phyloP scores from a whole-genome alignment of 2,888 invertebrate species.

The Brachycybe producta region DNA sequence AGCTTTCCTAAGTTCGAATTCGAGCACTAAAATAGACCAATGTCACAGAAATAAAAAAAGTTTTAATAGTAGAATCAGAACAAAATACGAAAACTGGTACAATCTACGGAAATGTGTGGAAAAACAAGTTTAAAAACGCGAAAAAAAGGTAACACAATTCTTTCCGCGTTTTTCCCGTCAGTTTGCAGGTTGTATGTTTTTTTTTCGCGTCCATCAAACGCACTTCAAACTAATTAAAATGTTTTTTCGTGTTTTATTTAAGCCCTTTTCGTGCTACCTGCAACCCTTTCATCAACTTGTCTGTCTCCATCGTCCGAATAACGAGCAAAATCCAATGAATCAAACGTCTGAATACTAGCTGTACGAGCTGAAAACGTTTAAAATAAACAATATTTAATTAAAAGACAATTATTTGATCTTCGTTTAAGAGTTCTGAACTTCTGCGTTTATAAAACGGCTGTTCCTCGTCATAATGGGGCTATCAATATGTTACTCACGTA shows the following conservation, averaged over 20 bases:
- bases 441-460: not conserved
- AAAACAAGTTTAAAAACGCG: too few species aligned
- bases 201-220: too few species aligned
- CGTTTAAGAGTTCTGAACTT: too few species aligned
- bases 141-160: too few species aligned
- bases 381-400: not conserved
- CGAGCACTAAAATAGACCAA: slow-evolving; percentile 49
- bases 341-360: slow-evolving; percentile 72
- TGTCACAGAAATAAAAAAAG: slow-evolving; percentile 15
- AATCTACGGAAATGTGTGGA: too few species aligned
- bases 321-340: slow-evolving; percentile 70
- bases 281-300: slow-evolving; percentile 63
- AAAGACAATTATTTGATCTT: not conserved
- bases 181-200: too few species aligned
- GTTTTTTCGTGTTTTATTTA: too few species aligned
- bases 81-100: too few species aligned
- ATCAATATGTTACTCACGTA: slow-evolving; percentile 44
- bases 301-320: slow-evolving; percentile 75
- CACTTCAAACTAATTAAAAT: too few species aligned
- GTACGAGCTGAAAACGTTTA: slow-evolving; percentile 48
- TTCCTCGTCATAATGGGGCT: too few species aligned
- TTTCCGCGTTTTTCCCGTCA: too few species aligned
- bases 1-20: slow-evolving; percentile 76
- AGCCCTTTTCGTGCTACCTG: too few species aligned
- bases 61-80: not conserved